Conservation (phyloP, 2,113 vertebrate species). For the Glaucidium brasilianum region DNA sequence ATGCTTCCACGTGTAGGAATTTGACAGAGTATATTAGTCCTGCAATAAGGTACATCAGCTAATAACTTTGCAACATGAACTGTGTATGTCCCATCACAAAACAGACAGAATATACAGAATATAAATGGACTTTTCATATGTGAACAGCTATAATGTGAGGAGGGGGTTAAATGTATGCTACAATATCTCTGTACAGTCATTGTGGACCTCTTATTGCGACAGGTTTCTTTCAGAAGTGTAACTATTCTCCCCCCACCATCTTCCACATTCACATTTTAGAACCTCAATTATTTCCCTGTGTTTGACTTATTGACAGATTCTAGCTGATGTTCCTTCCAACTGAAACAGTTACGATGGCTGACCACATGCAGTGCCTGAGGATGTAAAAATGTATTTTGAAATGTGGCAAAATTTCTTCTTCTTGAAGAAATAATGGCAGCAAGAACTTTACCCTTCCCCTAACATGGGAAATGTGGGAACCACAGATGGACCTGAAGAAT, state of each 20-base stretch:
- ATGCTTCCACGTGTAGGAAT: not conserved
- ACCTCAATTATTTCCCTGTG: not conserved
- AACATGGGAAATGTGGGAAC: constrained; percentile 20
- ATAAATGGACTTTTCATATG: not conserved
- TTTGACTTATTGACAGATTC: constrained; percentile 49
- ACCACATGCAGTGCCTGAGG: constrained; percentile 65
- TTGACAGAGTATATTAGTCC: not conserved
- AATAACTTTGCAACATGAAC: not conserved
- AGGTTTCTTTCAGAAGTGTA: not conserved
- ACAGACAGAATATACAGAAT: not conserved
- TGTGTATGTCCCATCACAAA: not conserved
- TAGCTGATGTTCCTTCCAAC: constrained; percentile 67
- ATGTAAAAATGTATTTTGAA: constrained; percentile 66
- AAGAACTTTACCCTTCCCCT: constrained; percentile 60
- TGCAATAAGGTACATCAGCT: not conserved
- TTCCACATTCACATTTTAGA: not conserved
- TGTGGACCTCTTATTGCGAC: not conserved
- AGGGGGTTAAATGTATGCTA: not conserved
- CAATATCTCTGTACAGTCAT: not conserved
- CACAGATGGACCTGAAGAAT: constrained; percentile 14
- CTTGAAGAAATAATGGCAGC: constrained; percentile 67
- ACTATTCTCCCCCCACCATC: not conserved
- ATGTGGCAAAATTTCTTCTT: constrained; percentile 55
- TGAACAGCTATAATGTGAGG: not conserved
- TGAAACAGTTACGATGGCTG: constrained; percentile 70